Evolutionary conservation across 2,797 vertebrate genomes (phyloP).

Genomic region (Cuniculus paca): DNA sequence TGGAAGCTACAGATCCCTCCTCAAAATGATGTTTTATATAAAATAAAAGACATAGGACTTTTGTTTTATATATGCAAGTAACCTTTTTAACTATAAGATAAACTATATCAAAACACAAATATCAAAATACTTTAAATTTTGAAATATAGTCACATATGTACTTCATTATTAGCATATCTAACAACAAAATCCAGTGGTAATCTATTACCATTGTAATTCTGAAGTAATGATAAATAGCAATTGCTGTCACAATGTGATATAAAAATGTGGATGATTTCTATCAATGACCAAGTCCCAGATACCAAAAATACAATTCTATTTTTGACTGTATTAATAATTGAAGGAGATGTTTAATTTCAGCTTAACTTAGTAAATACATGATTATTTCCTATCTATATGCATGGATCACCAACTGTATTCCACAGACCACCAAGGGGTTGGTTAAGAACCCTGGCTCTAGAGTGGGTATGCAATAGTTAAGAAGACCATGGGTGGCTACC

Average conservation of each 20-base stretch:
- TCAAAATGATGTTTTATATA: slow-evolving; percentile 40
- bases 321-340: background rate
- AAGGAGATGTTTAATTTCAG: background rate
- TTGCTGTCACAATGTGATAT: background rate
- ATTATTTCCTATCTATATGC: background rate
- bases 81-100: background rate
- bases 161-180: slow-evolving; percentile 2
- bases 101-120: no score
- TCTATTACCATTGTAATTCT: background rate
- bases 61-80: slow-evolving; percentile 29
- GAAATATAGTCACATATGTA: background rate
- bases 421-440: background rate
- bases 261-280: background rate
- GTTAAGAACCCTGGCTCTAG: background rate
- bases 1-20: background rate
- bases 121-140: background rate
- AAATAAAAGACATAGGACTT: slow-evolving; percentile 7
- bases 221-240: background rate
- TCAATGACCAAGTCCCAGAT: background rate
- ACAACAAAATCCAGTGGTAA: background rate
- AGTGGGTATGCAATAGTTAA: background rate
- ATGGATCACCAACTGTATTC: background rate
- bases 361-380: background rate
- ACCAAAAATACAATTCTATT: background rate
- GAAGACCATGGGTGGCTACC: background rate